A percentile compares a stretch with the other conserved stretches of the same genome.
These are phyloP conservation scores for Pristionchus fissidentatus DNA, from an alignment of 2,888 invertebrate species.

Conservation along the genomic window DNA sequence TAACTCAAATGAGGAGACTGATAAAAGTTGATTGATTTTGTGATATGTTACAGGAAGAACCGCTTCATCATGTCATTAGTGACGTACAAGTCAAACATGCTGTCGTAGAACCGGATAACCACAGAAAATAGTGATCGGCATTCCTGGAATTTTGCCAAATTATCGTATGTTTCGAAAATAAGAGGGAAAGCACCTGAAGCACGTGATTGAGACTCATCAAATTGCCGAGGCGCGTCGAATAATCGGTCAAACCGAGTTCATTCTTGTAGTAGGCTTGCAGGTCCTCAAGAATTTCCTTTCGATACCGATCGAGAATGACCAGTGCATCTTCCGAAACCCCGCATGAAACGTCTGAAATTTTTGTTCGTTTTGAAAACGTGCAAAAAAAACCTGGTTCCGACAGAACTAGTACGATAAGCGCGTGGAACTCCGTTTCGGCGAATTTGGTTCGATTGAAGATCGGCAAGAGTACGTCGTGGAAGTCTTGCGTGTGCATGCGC, in stretches of 20 bases:
- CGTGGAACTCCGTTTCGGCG: background rate
- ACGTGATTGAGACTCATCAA: background rate
- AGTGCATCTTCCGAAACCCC: background rate
- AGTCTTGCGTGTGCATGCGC: no score
- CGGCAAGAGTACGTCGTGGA: background rate
- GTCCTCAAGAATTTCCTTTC: background rate
- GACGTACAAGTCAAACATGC: no score
- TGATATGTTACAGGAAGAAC: no score
- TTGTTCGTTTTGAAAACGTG: no score
- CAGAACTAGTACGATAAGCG: background rate
- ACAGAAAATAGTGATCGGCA: no score
- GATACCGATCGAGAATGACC: background rate
- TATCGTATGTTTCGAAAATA: no score
- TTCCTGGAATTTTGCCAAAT: no score
- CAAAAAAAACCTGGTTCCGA: background rate
- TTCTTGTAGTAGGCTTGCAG: background rate
- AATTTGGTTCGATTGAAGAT: background rate
- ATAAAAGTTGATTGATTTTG: no score
- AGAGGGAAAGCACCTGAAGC: no score
- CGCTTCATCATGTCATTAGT: no score
- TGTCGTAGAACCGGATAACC: no score
- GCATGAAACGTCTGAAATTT: background rate
- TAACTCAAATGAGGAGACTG: no score
- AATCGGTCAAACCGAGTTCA: background rate
- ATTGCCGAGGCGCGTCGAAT: background rate